These are phyloP conservation scores for Solenodon paradoxus DNA, from an alignment of 2,113 vertebrate species.

Conservation along the genomic window DNA sequence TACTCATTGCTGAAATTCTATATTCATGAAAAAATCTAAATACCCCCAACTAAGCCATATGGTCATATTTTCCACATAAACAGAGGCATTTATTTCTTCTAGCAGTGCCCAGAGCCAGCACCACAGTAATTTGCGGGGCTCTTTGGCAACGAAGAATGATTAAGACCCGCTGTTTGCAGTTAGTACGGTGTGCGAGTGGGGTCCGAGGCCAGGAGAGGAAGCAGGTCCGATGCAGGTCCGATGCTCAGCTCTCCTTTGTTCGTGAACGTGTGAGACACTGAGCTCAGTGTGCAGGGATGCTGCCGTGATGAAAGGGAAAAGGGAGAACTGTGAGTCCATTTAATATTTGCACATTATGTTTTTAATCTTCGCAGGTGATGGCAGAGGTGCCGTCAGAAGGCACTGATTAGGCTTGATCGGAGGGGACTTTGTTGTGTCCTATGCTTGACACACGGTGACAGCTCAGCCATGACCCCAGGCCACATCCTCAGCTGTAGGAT, in stretches of 20 bases:
- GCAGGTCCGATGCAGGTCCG: background rate
- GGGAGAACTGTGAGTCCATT: background rate
- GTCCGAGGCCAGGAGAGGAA: slow-evolving; percentile 42
- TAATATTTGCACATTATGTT: background rate
- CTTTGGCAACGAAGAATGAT: slow-evolving; percentile 64
- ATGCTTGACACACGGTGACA: too few relatives aligned
- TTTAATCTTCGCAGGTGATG: background rate
- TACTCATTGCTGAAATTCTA: slow-evolving; percentile 59
- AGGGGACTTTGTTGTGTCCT: too few relatives aligned
- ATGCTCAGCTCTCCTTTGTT: slow-evolving; percentile 54
- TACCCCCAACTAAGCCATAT: slow-evolving; percentile 40
- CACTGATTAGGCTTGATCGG: too few relatives aligned
- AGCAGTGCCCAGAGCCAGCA: background rate
- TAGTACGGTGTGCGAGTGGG: slow-evolving; percentile 47
- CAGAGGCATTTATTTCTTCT: slow-evolving; percentile 62
- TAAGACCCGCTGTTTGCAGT: slow-evolving; percentile 64
- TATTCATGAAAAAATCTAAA: slow-evolving; percentile 70
- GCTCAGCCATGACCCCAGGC: too few relatives aligned
- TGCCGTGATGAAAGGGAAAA: background rate
- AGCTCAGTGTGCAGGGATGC: too few relatives aligned
- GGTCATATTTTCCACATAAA: slow-evolving; percentile 69
- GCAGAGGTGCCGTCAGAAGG: background rate
- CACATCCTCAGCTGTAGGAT: fast-evolving
- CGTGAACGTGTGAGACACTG: too few relatives aligned
- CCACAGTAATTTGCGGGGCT: slow-evolving; percentile 45